These are phyloP conservation scores for Oscheius myriophilus DNA, from an alignment of 2,888 invertebrate species.

Conservation along the genomic window DNA sequence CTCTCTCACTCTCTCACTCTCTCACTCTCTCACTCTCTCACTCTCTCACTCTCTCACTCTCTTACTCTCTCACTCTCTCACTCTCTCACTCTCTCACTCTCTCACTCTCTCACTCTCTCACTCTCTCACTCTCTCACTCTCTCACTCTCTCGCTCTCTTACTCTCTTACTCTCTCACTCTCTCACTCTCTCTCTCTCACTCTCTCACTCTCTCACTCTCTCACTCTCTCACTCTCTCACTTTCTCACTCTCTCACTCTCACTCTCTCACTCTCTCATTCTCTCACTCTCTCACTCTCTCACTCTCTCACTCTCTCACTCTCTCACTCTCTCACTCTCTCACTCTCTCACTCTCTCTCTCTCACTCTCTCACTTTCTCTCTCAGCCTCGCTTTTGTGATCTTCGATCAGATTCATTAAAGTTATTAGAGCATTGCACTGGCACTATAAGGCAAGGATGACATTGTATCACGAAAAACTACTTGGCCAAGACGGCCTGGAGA, in stretches of 20 bases:
- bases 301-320: not conserved
- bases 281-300: not conserved
- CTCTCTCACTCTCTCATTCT: not conserved
- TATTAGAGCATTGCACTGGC: no score
- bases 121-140: not conserved
- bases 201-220: not conserved
- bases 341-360: not conserved
- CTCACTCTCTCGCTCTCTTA: not conserved
- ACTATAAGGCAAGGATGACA: no score
- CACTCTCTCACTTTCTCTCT: not conserved
- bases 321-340: not conserved
- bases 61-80: no score
- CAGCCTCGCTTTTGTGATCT: no score
- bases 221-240: not conserved
- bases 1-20: conserved; percentile 7
- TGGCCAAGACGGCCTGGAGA: no score
- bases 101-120: no score
- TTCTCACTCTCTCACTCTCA: not conserved
- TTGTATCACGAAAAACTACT: no score
- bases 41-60: not conserved
- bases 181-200: not conserved
- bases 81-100: no score
- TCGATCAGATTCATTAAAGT: no score
- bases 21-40: not conserved
- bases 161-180: not conserved